A percentile compares a stretch with the other conserved stretches of the same genome.
phyloP scores from a whole-genome alignment of 92 coral and sea anemone genomes.

The Palythoa caribaeorum region DNA sequence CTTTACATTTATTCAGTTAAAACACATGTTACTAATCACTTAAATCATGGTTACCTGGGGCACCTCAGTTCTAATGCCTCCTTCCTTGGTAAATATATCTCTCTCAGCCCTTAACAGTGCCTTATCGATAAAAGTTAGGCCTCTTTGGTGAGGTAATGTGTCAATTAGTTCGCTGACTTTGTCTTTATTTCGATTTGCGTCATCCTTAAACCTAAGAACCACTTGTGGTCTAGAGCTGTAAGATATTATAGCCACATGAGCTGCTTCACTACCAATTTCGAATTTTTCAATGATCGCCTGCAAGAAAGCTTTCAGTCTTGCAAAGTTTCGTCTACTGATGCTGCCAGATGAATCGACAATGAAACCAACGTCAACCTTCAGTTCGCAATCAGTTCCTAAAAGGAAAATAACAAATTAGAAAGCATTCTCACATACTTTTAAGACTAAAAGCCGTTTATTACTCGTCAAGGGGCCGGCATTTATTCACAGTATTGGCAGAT shows the following conservation, averaged over 20 bases:
- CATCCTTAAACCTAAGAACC: slow-evolving; percentile 5
- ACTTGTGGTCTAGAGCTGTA: slow-evolving; percentile 14
- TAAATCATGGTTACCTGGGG: slow-evolving; percentile 1
- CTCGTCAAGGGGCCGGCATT: too few relatives aligned
- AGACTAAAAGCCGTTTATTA: too few relatives aligned
- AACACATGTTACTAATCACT: background rate
- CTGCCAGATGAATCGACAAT: too few relatives aligned
- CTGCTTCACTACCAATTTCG: background rate
- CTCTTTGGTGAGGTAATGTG: background rate
- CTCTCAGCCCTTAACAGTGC: background rate
- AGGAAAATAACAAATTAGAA: background rate
- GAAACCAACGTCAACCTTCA: too few relatives aligned
- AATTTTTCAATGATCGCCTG: background rate
- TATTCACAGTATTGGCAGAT: too few relatives aligned
- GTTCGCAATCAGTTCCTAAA: background rate
- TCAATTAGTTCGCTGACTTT: background rate
- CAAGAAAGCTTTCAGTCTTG: slow-evolving; percentile 16
- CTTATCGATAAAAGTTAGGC: background rate
- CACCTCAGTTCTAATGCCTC: slow-evolving; percentile 18
- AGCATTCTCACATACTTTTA: slow-evolving; percentile 16
- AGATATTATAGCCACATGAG: slow-evolving; percentile 11
- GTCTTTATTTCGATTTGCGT: background rate
- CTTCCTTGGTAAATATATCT: background rate
- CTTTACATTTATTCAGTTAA: background rate
- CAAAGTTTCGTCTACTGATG: too few relatives aligned